A percentile compares a stretch with the other conserved stretches of the same genome.
These are phyloP conservation scores for Phoeniculus purpureus DNA, from an alignment of 2,797 vertebrate species.

Conservation along the genomic window DNA sequence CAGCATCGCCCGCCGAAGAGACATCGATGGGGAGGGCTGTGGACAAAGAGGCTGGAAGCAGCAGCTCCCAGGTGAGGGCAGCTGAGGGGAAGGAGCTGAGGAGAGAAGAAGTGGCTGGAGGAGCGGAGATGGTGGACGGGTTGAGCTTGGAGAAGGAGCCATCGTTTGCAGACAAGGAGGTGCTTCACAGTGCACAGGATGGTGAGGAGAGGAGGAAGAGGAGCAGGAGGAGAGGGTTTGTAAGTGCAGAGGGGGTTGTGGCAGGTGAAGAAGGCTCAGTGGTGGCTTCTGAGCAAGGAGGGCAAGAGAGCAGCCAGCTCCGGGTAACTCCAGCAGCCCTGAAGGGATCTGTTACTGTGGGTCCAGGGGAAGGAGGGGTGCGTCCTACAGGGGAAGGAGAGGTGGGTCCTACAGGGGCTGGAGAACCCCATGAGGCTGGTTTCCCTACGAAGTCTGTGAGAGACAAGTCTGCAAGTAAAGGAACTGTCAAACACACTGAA, in stretches of 20 bases:
- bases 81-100: accelerated
- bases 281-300: not conserved
- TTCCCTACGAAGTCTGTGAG: not conserved
- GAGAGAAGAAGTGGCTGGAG: not conserved
- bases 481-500: not conserved
- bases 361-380: not conserved
- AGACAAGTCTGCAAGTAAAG: not conserved
- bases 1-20: not conserved
- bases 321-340: not conserved
- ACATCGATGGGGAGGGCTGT: not conserved
- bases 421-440: not conserved
- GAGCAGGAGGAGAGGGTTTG: not conserved
- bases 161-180: accelerated
- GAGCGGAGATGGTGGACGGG: not conserved
- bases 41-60: not conserved
- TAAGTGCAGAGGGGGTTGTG: not conserved
- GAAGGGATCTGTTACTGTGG: not conserved
- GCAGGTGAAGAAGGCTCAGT: conserved; percentile 10
- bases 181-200: not conserved
- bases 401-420: not conserved
- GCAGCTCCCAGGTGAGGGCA: not conserved
- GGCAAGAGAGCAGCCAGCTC: not conserved
- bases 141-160: not conserved
- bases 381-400: not conserved
- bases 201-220: not conserved